phyloP scores from a whole-genome alignment of 1,140 invertebrate species.

The Paraescarpia echinospica region DNA sequence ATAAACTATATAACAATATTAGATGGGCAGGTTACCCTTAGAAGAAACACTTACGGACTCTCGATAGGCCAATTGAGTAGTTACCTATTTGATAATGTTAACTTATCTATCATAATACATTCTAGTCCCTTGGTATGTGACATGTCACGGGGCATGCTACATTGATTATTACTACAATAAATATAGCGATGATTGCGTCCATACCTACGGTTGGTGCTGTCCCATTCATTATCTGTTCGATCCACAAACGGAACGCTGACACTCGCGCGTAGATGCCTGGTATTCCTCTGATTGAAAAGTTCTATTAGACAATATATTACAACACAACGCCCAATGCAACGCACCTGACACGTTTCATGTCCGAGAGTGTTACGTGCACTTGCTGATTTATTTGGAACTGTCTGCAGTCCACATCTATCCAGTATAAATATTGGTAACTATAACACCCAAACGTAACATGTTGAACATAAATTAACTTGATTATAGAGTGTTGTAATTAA shows the following conservation, averaged over 20 bases:
- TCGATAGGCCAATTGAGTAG: too few species aligned
- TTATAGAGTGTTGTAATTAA: too few species aligned
- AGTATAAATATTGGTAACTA: too few species aligned
- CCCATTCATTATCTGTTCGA: neutral
- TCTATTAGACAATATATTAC: neutral
- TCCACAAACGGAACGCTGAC: neutral
- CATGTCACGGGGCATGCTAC: neutral
- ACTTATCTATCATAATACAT: neutral
- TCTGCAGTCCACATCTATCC: too few species aligned
- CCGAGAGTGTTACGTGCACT: neutral
- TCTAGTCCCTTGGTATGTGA: neutral
- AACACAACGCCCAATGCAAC: neutral
- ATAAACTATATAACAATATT: too few species aligned
- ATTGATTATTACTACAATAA: neutral
- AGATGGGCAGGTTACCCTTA: too few species aligned
- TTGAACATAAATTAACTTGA: too few species aligned
- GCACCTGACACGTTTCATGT: neutral
- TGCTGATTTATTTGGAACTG: too few species aligned
- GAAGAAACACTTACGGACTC: too few species aligned
- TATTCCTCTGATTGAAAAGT: neutral
- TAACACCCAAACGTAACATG: too few species aligned
- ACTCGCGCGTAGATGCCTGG: neutral
- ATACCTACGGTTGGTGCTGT: neutral
- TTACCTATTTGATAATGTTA: too few species aligned
- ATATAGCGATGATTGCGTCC: neutral